A percentile compares a stretch with the other conserved stretches of the same genome.
These are phyloP conservation scores for Synergus gifuensis DNA, from an alignment of 2,888 invertebrate genomes.

Conservation along the genomic window DNA sequence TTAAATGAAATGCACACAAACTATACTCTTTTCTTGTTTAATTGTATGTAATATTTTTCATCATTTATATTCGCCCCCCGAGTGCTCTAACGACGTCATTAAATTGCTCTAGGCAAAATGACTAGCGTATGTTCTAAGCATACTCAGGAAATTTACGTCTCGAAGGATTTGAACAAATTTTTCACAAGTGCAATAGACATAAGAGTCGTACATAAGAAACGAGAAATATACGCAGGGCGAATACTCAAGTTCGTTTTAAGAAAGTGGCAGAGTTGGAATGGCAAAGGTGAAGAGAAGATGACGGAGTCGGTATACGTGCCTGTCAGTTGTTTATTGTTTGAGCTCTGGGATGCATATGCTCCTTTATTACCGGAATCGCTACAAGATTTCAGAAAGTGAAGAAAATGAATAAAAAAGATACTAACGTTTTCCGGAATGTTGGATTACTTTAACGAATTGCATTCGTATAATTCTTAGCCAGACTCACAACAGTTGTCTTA, in stretches of 20 bases:
- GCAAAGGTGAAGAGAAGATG: conserved; percentile 26
- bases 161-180: conserved; percentile 33
- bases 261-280: conserved; percentile 5
- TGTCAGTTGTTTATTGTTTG: conserved; percentile 26
- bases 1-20: too few relatives aligned
- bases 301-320: conserved; percentile 11
- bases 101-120: neutral
- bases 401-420: neutral
- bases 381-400: conserved; percentile 7
- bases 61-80: conserved; percentile 20
- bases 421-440: conserved; percentile 14
- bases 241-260: conserved; percentile 33
- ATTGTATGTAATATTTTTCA: neutral
- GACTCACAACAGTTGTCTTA: neutral
- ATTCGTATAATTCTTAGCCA: neutral
- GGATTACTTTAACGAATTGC: neutral
- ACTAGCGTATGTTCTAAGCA: conserved; percentile 9
- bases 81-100: conserved; percentile 27
- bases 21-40: neutral
- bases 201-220: conserved; percentile 10
- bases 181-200: neutral
- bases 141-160: conserved; percentile 26
- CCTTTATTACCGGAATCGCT: conserved; percentile 11
- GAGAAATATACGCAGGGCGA: conserved; percentile 3
- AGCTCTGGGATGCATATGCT: conserved; percentile 6